These are phyloP conservation scores for Zaprionus vittiger DNA, from an alignment of 1,140 invertebrate species.

Conservation along the genomic window DNA sequence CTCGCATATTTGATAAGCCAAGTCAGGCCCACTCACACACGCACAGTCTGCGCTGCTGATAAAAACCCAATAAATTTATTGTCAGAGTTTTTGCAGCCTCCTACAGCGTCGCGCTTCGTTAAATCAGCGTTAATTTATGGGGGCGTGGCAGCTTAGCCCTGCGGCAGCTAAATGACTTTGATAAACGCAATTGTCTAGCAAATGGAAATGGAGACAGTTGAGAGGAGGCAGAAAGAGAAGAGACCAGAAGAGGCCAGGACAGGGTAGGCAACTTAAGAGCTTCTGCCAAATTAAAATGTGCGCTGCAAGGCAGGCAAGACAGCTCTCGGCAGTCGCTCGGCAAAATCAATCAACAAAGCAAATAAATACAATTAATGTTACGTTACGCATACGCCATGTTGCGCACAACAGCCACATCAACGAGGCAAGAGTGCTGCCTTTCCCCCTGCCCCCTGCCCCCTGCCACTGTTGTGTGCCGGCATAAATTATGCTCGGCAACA, in stretches of 20 bases:
- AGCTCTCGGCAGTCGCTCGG: constrained; percentile 4
- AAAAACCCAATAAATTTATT: constrained; percentile 81
- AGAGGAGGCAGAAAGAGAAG: not conserved
- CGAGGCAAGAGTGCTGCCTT: not conserved
- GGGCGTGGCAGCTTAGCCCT: constrained; percentile 56
- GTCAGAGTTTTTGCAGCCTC: constrained; percentile 38
- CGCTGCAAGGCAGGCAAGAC: not conserved
- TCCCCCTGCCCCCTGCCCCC: too few relatives aligned
- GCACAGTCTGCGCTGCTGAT: constrained; percentile 37
- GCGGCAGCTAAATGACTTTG: constrained; percentile 69
- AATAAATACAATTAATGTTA: constrained; percentile 81
- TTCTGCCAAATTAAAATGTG: constrained; percentile 39
- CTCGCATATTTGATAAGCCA: constrained; percentile 51
- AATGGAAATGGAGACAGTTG: constrained; percentile 29
- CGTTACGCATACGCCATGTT: constrained; percentile 70
- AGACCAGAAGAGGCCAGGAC: not conserved
- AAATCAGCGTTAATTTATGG: constrained; percentile 78
- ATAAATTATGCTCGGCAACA: constrained; percentile 60
- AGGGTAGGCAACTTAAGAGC: not conserved
- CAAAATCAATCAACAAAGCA: constrained; percentile 77
- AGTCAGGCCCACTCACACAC: constrained; percentile 13
- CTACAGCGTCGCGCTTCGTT: constrained; percentile 62
- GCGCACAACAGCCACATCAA: constrained; percentile 21
- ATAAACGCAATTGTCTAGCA: constrained; percentile 73
- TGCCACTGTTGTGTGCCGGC: constrained; percentile 1